phyloP scores from a whole-genome alignment of 2,888 invertebrate genomes.

The Apantesis nais region DNA sequence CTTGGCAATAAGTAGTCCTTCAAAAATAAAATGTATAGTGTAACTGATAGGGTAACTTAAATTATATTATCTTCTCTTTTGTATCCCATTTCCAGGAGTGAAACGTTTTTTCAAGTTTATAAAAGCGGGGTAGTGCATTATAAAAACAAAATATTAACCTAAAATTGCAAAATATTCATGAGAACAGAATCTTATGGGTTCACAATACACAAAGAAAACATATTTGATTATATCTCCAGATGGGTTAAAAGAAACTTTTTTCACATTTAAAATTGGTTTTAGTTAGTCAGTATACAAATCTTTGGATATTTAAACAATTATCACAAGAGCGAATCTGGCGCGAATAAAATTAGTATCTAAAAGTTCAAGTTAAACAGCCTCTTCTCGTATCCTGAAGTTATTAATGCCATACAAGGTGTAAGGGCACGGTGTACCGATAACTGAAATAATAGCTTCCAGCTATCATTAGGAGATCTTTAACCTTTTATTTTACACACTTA shows the following conservation, averaged over 20 bases:
- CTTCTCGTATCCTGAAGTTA: neutral
- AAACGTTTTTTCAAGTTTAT: neutral
- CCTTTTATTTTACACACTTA: too few species aligned
- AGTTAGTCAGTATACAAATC: neutral
- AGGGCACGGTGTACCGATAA: too few species aligned
- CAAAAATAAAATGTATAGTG: neutral
- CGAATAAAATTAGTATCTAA: neutral
- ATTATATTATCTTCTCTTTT: neutral
- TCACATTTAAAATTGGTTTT: neutral
- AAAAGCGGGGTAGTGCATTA: neutral
- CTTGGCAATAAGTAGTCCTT: neutral
- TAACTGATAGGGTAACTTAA: neutral
- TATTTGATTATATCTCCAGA: too few species aligned
- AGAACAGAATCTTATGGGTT: too few species aligned
- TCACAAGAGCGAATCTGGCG: neutral
- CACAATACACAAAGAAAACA: too few species aligned
- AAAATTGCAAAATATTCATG: neutral
- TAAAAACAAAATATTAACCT: neutral
- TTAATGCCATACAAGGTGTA: too few species aligned
- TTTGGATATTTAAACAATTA: neutral
- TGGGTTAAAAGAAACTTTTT: neutral
- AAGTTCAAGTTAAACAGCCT: too few species aligned
- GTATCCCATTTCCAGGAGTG: neutral
- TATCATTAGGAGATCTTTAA: too few species aligned
- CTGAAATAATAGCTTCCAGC: too few species aligned